Conservation (phyloP, 2,113 vertebrate genomes). For the Callionymus lyra region DNA sequence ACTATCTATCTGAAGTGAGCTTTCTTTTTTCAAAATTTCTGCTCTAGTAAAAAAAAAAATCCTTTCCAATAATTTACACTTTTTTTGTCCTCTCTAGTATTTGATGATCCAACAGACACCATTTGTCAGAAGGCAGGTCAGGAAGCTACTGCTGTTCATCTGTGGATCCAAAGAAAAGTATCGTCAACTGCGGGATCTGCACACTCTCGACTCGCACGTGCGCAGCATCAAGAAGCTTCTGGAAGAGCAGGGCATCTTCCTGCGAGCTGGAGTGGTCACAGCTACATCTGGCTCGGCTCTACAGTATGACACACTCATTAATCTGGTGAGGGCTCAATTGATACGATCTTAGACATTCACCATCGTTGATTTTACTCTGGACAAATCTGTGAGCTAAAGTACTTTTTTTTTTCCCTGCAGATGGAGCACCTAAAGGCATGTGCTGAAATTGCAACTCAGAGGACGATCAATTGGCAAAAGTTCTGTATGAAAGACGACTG, state of each 20-base stretch:
- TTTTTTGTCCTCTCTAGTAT: conserved; percentile 66
- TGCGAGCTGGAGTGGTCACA: conserved; percentile 85
- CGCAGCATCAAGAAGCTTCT: conserved; percentile 91
- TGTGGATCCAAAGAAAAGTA: conserved; percentile 98
- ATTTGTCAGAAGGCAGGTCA: conserved; percentile 91
- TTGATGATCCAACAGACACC: conserved; percentile 98
- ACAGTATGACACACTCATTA: conserved; percentile 94
- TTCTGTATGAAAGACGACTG: conserved; percentile 99
- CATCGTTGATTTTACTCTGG: no score
- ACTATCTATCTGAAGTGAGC: conserved; percentile 88
- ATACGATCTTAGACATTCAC: no score
- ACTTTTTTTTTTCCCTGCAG: conserved; percentile 55
- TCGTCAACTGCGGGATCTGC: conserved; percentile 89
- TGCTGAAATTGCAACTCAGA: conserved; percentile 93
- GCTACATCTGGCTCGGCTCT: conserved; percentile 91
- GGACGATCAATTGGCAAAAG: conserved; percentile 97
- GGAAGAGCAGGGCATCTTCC: conserved; percentile 94
- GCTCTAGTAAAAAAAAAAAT: background rate
- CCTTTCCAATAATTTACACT: background rate
- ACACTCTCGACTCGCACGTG: conserved; percentile 91
- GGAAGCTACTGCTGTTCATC: conserved; percentile 94
- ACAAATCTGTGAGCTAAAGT: background rate
- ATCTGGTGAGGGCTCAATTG: conserved; percentile 71
- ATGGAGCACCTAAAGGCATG: conserved; percentile 98
- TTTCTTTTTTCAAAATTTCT: background rate